Evolutionary conservation across 2,113 vertebrate genomes (phyloP).

Genomic region (Patagioenas fasciata): DNA sequence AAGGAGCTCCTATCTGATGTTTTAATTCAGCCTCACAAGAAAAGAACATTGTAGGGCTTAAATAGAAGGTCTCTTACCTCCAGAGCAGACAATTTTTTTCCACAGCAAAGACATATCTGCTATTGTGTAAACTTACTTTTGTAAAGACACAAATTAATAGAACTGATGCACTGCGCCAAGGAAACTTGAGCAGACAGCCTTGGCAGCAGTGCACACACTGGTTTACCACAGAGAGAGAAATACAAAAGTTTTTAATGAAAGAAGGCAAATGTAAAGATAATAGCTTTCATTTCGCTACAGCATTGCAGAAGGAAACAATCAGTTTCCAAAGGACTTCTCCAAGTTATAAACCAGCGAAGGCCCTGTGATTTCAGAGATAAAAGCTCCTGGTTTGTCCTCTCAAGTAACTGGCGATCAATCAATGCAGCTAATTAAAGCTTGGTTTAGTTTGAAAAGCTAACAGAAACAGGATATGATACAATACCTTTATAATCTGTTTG

Average conservation of each 20-base stretch:
- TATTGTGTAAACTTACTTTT: background rate
- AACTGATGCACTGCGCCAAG: background rate
- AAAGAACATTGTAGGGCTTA: background rate
- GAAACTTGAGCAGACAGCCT: background rate
- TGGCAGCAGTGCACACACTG: background rate
- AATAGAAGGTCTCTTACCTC: background rate
- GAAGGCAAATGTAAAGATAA: background rate
- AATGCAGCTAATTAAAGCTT: background rate
- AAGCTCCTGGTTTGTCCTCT: background rate
- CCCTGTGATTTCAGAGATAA: background rate
- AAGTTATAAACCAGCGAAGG: background rate
- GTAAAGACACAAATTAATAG: background rate
- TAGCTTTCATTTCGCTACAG: background rate
- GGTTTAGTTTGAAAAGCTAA: background rate
- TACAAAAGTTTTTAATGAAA: background rate
- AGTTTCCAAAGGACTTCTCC: background rate
- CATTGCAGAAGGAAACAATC: background rate
- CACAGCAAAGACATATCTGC: background rate
- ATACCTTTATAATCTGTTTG: background rate
- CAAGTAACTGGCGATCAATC: background rate
- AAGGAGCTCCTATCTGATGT: background rate
- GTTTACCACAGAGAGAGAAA: background rate
- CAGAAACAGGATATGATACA: conserved; percentile 19
- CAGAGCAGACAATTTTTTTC: background rate
- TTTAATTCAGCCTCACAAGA: background rate